phyloP scores from a whole-genome alignment of 1,140 invertebrate species.

The Melitaea cinxia region DNA sequence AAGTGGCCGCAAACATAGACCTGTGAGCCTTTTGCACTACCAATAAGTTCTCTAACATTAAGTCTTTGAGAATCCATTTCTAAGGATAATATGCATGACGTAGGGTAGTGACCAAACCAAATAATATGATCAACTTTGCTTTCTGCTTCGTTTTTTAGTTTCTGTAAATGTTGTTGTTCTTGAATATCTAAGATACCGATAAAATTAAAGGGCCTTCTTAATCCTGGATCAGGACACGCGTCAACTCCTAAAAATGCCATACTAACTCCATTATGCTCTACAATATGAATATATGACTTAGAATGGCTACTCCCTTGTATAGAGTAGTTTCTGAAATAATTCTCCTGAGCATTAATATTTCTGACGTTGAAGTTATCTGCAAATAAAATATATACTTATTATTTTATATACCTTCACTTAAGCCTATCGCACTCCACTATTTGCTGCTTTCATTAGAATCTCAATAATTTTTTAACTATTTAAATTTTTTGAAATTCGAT shows the following conservation, averaged over 20 bases:
- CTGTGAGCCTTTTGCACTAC: conserved; percentile 71
- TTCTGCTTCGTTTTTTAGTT: conserved; percentile 66
- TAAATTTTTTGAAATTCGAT: too few relatives aligned
- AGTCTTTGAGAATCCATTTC: conserved; percentile 73
- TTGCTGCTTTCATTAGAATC: too few relatives aligned
- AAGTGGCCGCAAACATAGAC: conserved; percentile 96
- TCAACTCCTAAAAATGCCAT: conserved; percentile 94
- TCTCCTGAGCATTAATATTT: conserved; percentile 85
- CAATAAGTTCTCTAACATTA: conserved; percentile 83
- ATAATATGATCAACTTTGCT: conserved; percentile 66
- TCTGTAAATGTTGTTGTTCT: conserved; percentile 82
- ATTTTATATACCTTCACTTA: too few relatives aligned
- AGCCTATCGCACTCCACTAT: too few relatives aligned
- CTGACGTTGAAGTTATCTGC: conserved; percentile 95
- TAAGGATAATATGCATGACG: conserved; percentile 90
- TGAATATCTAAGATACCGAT: conserved; percentile 89
- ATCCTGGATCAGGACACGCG: conserved; percentile 93
- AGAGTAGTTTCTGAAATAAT: conserved; percentile 92
- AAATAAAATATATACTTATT: conserved; percentile 55
- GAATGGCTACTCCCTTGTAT: conserved; percentile 87
- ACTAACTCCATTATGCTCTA: conserved; percentile 82
- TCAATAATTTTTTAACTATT: too few relatives aligned
- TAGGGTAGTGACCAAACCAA: conserved; percentile 96
- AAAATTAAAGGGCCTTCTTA: conserved; percentile 95
- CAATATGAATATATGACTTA: conserved; percentile 89